Evolutionary conservation across 1,140 invertebrate species (phyloP).

Genomic region (Eurosta solidaginis): DNA sequence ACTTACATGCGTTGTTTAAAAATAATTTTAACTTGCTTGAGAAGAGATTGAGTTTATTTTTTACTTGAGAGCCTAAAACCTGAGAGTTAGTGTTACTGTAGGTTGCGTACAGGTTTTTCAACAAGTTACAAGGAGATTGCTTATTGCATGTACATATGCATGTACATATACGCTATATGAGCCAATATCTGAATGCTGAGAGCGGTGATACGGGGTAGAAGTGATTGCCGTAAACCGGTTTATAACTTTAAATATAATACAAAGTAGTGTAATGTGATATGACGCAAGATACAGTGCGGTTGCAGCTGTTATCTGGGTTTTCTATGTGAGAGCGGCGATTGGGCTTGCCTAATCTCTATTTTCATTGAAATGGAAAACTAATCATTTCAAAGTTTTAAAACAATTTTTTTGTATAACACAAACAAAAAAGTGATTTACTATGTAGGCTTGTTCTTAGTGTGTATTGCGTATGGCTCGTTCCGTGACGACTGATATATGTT

Average conservation of each 20-base stretch:
- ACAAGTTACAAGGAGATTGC: conserved; percentile 6
- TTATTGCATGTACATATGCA: background rate
- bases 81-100: conserved; percentile 1
- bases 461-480: no score
- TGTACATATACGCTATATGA: background rate
- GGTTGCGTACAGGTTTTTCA: conserved; percentile 15
- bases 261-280: conserved; percentile 18
- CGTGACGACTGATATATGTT: no score
- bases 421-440: background rate
- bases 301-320: conserved; percentile 11
- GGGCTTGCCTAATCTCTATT: conserved; percentile 13
- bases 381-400: background rate
- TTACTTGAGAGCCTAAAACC: background rate
- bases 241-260: conserved; percentile 7
- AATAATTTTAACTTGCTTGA: conserved; percentile 23
- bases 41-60: background rate
- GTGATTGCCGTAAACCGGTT: conserved; percentile 16
- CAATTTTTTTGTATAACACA: background rate
- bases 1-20: conserved; percentile 10
- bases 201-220: background rate
- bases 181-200: background rate
- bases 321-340: background rate
- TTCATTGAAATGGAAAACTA: conserved; percentile 14
- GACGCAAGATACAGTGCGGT: conserved; percentile 9
- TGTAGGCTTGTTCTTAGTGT: background rate